These are phyloP conservation scores for Hormiphora californensis DNA, from an alignment of 37 sponge, comb jelly and placozoan genomes.

Conservation along the genomic window DNA sequence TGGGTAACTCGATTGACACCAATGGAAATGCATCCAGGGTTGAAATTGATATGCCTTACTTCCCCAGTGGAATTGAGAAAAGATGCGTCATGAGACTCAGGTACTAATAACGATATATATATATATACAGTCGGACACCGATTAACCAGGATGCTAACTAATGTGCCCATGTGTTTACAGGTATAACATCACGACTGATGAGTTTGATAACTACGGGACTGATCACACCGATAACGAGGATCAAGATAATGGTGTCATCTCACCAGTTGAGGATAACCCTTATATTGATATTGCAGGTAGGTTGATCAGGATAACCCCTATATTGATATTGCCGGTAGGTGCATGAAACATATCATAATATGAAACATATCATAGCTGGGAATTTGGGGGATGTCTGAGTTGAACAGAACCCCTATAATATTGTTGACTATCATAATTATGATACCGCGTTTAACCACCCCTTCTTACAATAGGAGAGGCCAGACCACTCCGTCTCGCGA, in stretches of 20 bases:
- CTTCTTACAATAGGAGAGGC: no score
- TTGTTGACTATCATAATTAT: no score
- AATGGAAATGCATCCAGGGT: slow-evolving; percentile 16
- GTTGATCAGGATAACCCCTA: slow-evolving; percentile 82
- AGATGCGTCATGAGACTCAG: slow-evolving; percentile 78
- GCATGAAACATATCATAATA: no score
- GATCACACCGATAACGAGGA: slow-evolving; percentile 67
- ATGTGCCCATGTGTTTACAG: background rate
- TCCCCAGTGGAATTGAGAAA: slow-evolving; percentile 61
- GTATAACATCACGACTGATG: slow-evolving; percentile 99
- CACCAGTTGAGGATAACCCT: slow-evolving; percentile 88
- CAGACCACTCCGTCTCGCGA: slow-evolving; percentile 70
- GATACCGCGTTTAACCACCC: no score
- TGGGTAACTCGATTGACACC: slow-evolving; percentile 37
- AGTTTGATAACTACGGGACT: slow-evolving; percentile 90
- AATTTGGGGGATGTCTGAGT: no score
- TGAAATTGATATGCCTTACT: slow-evolving; percentile 66
- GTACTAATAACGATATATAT: background rate
- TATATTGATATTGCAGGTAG: slow-evolving; percentile 74
- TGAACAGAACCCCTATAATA: no score
- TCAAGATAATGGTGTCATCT: slow-evolving; percentile 58
- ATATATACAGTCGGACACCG: background rate
- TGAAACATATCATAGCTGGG: no score
- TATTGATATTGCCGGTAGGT: slow-evolving; percentile 75
- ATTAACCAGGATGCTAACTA: background rate